A percentile compares a stretch with the other conserved stretches of the same genome.
Evolutionary conservation across 2,888 invertebrate species (phyloP).

Genomic region (Campoplex capitator): DNA sequence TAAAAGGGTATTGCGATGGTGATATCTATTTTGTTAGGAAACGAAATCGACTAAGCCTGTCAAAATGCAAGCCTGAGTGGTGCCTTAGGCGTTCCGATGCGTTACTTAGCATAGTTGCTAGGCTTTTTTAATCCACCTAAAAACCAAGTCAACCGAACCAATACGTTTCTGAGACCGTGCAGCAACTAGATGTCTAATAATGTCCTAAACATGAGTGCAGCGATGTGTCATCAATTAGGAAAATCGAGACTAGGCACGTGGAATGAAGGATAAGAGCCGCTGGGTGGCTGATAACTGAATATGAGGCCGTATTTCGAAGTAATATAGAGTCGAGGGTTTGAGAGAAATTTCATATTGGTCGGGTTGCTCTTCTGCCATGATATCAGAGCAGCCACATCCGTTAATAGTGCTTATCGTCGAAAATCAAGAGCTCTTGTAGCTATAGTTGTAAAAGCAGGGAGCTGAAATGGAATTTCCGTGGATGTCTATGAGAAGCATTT

Average conservation of each 20-base stretch:
- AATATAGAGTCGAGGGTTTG: conserved; percentile 29
- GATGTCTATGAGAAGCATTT: neutral
- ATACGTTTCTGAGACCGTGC: conserved; percentile 15
- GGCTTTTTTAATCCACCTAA: neutral
- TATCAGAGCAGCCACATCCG: conserved; percentile 42
- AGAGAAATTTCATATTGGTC: conserved; percentile 56
- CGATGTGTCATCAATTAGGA: conserved; percentile 64
- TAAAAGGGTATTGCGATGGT: neutral
- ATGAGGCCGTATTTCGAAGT: conserved; percentile 22
- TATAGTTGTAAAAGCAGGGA: neutral
- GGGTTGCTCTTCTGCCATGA: conserved; percentile 49
- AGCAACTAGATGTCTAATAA: conserved; percentile 60
- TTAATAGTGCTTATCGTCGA: conserved; percentile 43
- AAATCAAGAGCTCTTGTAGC: neutral
- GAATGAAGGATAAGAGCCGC: conserved; percentile 57
- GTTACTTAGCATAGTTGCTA: neutral
- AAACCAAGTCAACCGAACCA: conserved; percentile 23
- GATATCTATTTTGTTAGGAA: neutral
- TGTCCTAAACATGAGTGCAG: conserved; percentile 57
- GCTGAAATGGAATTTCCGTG: neutral
- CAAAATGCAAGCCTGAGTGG: conserved; percentile 38
- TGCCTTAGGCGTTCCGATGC: conserved; percentile 26
- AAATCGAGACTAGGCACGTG: conserved; percentile 50
- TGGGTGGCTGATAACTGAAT: conserved; percentile 49
- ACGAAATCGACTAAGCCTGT: conserved; percentile 26